Percentiles rank a stretch among this genome's conserved stretches.
Conservation (phyloP, 2,797 vertebrate genomes). For the Spinus olivaceus region DNA sequence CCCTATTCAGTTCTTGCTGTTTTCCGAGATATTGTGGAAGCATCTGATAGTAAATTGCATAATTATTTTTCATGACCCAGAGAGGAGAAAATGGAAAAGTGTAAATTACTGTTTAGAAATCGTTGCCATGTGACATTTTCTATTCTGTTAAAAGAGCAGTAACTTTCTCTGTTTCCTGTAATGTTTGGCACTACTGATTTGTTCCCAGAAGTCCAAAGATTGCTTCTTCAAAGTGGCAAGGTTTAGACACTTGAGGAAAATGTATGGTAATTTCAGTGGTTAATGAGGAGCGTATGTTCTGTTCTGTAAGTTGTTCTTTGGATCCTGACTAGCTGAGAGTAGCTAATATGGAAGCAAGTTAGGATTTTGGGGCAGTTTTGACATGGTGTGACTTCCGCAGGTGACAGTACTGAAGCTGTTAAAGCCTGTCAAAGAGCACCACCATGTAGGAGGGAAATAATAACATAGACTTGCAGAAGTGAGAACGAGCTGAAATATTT, state of each 20-base stretch:
- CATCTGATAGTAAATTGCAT: conserved; percentile 47
- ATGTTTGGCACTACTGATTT: conserved; percentile 35
- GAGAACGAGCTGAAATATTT: background rate
- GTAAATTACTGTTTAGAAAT: conserved; percentile 34
- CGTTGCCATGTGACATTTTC: conserved; percentile 4
- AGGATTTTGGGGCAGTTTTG: background rate
- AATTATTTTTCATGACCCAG: conserved; percentile 50
- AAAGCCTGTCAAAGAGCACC: background rate
- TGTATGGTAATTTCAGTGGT: conserved; percentile 30
- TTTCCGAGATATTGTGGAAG: conserved; percentile 11
- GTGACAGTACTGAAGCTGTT: background rate
- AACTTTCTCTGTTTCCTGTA: conserved; percentile 11
- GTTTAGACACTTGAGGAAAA: conserved; percentile 40
- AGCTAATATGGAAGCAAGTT: background rate
- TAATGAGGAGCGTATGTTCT: background rate
- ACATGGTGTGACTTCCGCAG: background rate
- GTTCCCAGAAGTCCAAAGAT: conserved; percentile 37
- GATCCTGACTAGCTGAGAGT: background rate
- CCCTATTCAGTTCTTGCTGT: background rate
- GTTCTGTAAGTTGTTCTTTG: background rate
- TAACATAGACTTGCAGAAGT: background rate
- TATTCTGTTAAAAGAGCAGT: conserved; percentile 14
- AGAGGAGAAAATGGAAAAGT: conserved; percentile 23
- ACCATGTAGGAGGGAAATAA: fast-evolving
- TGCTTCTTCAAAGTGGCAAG: conserved; percentile 43